These are phyloP conservation scores for Psophia crepitans DNA, from an alignment of 2,113 vertebrate genomes.

Conservation along the genomic window DNA sequence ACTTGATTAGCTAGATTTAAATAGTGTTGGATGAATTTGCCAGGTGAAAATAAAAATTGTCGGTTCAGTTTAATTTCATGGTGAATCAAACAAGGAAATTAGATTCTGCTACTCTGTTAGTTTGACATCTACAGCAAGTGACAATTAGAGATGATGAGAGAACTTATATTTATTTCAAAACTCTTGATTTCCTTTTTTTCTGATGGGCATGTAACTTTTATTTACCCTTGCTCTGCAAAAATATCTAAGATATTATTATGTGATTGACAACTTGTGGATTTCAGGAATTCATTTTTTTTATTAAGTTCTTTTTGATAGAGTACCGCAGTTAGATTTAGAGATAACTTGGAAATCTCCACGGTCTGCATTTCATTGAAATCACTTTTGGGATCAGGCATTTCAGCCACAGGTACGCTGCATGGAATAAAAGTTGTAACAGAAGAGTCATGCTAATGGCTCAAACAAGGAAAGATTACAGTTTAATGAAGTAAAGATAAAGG, in stretches of 20 bases:
- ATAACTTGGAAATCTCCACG: not conserved
- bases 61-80: conserved; percentile 84
- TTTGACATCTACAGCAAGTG: conserved; percentile 76
- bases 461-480: conserved; percentile 24
- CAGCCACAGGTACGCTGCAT: not conserved
- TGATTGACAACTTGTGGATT: conserved; percentile 6
- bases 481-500: conserved; percentile 22
- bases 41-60: conserved; percentile 85
- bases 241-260: not conserved
- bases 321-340: not conserved
- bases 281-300: not conserved
- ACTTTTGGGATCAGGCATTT: not conserved
- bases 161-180: conserved; percentile 72
- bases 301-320: not conserved
- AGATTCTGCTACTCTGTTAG: conserved; percentile 80
- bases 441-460: not conserved
- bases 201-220: conserved; percentile 63
- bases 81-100: conserved; percentile 86
- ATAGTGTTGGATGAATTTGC: conserved; percentile 75
- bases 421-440: conserved; percentile 11
- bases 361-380: not conserved
- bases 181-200: conserved; percentile 36
- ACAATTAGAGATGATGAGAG: conserved; percentile 78
- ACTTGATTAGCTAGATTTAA: conserved; percentile 82
- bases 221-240: conserved; percentile 57